Evolutionary conservation across 2,888 invertebrate species (phyloP).

Genomic region (Bugulina stolonifera): DNA sequence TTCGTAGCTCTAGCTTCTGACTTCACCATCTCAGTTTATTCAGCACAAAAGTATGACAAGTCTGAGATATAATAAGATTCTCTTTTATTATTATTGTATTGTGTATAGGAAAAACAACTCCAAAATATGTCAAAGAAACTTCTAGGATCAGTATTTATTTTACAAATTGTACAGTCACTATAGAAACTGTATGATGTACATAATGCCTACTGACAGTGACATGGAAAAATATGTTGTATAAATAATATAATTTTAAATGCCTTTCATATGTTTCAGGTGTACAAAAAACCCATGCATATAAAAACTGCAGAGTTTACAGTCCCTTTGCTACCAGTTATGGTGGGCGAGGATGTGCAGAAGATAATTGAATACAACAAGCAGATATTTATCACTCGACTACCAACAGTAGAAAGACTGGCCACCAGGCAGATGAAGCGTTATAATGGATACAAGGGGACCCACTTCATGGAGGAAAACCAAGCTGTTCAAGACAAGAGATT

Average conservation of each 20-base stretch:
- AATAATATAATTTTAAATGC: neutral
- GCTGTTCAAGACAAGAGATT: constrained; percentile 13
- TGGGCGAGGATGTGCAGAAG: constrained; percentile 23
- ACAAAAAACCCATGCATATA: constrained; percentile 1
- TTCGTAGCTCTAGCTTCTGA: neutral
- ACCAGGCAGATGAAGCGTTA: constrained; percentile 8
- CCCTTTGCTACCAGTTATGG: constrained; percentile 18
- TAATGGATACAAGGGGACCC: constrained; percentile 20
- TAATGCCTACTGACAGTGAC: neutral
- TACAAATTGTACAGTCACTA: no score
- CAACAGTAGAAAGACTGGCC: constrained; percentile 1
- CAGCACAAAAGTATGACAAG: no score
- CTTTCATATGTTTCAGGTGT: neutral
- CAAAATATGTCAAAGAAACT: no score
- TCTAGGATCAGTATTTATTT: no score
- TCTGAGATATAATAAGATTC: no score
- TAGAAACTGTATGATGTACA: neutral
- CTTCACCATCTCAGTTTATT: no score
- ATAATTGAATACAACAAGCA: constrained; percentile 21
- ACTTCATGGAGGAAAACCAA: neutral
- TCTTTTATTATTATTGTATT: no score
- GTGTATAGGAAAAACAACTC: no score
- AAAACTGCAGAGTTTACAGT: constrained; percentile 5
- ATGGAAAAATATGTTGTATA: neutral
- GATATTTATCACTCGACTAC: constrained; percentile 20